These are phyloP conservation scores for Peromyscus melanophrys DNA, from an alignment of 2,797 vertebrate genomes.

Conservation along the genomic window DNA sequence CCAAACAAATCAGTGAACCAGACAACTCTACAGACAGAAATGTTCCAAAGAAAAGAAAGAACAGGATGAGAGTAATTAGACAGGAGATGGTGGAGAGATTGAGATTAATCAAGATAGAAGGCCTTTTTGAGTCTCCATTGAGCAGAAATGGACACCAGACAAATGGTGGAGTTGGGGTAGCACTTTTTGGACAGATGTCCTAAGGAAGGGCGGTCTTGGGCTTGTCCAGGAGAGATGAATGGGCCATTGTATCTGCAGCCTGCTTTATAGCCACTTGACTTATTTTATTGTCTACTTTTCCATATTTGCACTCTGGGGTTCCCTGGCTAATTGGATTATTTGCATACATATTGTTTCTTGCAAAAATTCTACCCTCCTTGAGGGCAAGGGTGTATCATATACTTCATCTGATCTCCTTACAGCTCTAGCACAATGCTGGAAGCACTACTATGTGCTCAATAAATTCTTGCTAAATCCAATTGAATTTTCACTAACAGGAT, in stretches of 20 bases:
- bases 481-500: conserved; percentile 67
- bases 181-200: conserved; percentile 2
- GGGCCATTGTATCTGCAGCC: conserved; percentile 12
- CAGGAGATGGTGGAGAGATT: not conserved
- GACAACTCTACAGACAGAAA: conserved; percentile 29
- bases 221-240: conserved; percentile 49
- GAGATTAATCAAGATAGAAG: not conserved
- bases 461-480: conserved; percentile 76
- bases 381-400: conserved; percentile 63
- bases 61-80: not conserved
- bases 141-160: not conserved
- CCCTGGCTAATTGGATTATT: conserved; percentile 82
- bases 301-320: conserved; percentile 78
- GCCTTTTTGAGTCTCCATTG: not conserved
- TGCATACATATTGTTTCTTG: conserved; percentile 81
- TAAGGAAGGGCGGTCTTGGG: conserved; percentile 40
- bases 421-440: conserved; percentile 49
- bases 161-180: not conserved
- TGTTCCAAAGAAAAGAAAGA: not conserved
- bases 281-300: conserved; percentile 74
- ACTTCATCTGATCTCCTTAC: conserved; percentile 59
- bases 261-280: conserved; percentile 76
- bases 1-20: not conserved
- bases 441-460: conserved; percentile 77
- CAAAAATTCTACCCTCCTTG: conserved; percentile 70